Conservation (phyloP, 2,888 invertebrate genomes). For the Apotomis turbidana region DNA sequence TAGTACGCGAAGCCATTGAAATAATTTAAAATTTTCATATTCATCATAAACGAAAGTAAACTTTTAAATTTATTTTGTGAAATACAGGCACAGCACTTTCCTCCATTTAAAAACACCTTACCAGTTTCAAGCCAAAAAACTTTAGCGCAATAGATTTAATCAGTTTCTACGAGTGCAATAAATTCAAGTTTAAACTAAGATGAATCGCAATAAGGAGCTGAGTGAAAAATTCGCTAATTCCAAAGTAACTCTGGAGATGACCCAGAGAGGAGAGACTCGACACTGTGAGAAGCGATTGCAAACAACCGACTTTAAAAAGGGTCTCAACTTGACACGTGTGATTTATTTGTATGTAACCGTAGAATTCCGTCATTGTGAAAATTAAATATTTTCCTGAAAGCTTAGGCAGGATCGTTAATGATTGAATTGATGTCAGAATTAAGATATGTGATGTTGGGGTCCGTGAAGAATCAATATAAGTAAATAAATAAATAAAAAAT, state of each 20-base stretch:
- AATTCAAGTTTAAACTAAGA: slow-evolving; percentile 70
- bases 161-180: slow-evolving; percentile 60
- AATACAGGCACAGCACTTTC: not conserved
- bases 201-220: slow-evolving; percentile 64
- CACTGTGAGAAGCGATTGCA: not conserved
- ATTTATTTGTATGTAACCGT: too few species aligned
- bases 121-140: slow-evolving; percentile 15
- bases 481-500: too few species aligned
- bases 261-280: slow-evolving; percentile 11
- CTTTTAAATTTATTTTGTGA: not conserved
- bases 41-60: too few species aligned
- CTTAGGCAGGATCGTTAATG: too few species aligned
- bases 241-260: slow-evolving; percentile 60
- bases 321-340: too few species aligned
- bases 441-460: too few species aligned
- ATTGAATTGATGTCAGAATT: too few species aligned
- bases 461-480: too few species aligned
- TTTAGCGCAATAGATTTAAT: slow-evolving; percentile 52
- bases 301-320: not conserved
- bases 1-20: too few species aligned
- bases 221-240: slow-evolving; percentile 79
- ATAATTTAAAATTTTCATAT: too few species aligned
- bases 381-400: too few species aligned
- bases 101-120: slow-evolving; percentile 1
- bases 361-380: too few species aligned